These are phyloP conservation scores for Macaca fascicularis DNA, from an alignment of 2,113 vertebrate species.

Conservation along the genomic window DNA sequence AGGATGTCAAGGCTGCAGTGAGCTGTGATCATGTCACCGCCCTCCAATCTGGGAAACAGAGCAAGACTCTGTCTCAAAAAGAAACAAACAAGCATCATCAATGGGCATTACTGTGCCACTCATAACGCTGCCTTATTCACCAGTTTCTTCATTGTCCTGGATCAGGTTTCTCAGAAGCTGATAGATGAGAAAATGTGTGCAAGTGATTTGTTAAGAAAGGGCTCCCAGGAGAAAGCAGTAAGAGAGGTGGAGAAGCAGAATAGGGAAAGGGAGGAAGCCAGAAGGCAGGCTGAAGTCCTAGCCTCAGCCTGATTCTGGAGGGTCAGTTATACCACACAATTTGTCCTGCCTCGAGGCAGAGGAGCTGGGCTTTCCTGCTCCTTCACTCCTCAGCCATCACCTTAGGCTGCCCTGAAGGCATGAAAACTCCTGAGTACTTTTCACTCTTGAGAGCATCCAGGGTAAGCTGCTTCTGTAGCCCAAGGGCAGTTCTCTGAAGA, in stretches of 20 bases:
- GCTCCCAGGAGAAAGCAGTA: background rate
- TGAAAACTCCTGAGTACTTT: background rate
- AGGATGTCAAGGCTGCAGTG: too few relatives aligned
- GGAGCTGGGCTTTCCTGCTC: background rate
- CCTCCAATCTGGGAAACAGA: too few relatives aligned
- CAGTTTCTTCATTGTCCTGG: background rate
- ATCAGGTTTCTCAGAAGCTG: background rate
- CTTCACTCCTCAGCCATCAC: background rate
- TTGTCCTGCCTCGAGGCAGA: background rate
- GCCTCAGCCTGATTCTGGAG: background rate
- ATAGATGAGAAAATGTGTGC: background rate
- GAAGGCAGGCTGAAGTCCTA: background rate
- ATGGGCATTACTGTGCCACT: background rate
- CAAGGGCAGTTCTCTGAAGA: background rate
- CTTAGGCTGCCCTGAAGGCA: background rate
- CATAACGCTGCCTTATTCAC: background rate
- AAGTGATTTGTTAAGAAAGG: background rate
- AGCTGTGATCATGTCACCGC: too few relatives aligned
- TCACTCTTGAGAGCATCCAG: background rate
- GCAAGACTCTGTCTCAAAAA: too few relatives aligned
- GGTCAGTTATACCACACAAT: background rate
- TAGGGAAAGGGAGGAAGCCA: background rate
- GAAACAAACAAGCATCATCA: background rate
- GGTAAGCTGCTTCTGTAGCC: background rate
- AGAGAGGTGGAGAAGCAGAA: background rate